Base-by-base conservation (phyloP, 2,888 invertebrate genomes). In the Cephus pulcher region DNA sequence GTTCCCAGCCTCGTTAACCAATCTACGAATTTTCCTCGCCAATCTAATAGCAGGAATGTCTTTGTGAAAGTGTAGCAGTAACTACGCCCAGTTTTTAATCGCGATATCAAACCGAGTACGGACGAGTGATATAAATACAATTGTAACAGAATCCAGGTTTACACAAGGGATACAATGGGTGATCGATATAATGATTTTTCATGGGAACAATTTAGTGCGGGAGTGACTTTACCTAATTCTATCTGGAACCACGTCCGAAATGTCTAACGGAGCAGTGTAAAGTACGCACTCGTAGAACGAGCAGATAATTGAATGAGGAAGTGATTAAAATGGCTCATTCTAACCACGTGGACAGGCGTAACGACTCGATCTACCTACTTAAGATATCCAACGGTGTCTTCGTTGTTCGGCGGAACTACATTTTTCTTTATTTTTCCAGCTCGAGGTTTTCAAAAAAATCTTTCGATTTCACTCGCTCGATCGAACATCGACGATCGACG, bases 11-110 rank as follows among this genome's bases (percentile, higher is more conserved):
- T 89, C 83, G 88, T 87, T 89, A 89, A 88, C 85, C 85, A 88
- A 88, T 90, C 84, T 85, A 86, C 78, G 83, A 82, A 90, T 90
- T 90, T 88, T 89, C 88, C 83, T 88, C 88, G 90, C 85, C 84
- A 88, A 88, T 88, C 84, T 86, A 83, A 83, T 80, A 80, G 73
- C 74, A 74, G 40, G 73, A 76, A 70, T 11, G 71, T 33, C 71
- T 32, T 34, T 12, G 71, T 34, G 12, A 71, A 71, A 71, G 32
- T 6, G 12, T 23, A 56, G 56, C 56, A 1, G 56, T 33, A 32
- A 71, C 71, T n/a, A 71, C 71, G 71, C 71, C 71, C 71, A 32
- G 71, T 34, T 32, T 70, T 23, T 56, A 23, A 23, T 56, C 9
- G 23, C 23, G 56, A 56, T 23, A 23, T 23, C 23, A 56, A 23